These are phyloP conservation scores for Picus viridis DNA, from an alignment of 2,797 vertebrate genomes.

Conservation along the genomic window DNA sequence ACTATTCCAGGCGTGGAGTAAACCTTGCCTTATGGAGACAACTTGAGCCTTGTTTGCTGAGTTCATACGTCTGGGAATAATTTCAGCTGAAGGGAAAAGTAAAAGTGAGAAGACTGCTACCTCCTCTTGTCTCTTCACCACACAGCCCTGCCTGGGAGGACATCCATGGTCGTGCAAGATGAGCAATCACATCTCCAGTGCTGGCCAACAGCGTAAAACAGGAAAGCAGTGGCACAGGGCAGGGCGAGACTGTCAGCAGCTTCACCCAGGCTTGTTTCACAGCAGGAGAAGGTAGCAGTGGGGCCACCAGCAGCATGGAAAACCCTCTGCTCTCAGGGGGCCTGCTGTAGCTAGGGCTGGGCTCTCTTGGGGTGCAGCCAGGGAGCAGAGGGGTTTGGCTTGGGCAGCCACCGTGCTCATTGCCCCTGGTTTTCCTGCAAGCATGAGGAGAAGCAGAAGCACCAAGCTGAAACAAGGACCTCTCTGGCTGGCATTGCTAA, in stretches of 20 bases:
- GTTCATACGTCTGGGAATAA: slow-evolving; percentile 68
- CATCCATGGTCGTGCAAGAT: neutral
- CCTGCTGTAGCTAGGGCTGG: neutral
- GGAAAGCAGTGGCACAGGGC: neutral
- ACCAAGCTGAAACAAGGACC: neutral
- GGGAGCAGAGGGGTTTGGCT: neutral
- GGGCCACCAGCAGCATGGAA: neutral
- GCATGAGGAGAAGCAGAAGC: neutral
- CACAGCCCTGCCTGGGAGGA: neutral
- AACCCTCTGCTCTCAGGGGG: neutral
- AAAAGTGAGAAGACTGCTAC: slow-evolving; percentile 49
- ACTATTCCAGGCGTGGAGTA: slow-evolving; percentile 53
- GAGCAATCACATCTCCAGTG: neutral
- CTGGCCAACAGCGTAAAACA: neutral
- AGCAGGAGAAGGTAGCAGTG: neutral
- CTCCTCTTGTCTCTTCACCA: neutral
- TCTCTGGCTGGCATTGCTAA: neutral
- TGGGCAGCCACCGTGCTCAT: neutral
- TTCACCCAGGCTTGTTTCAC: neutral
- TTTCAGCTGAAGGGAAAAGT: slow-evolving; percentile 56
- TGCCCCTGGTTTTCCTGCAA: neutral
- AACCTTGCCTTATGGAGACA: slow-evolving; percentile 56
- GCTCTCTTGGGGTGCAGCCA: neutral
- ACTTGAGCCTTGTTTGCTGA: slow-evolving; percentile 63
- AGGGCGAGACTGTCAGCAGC: neutral